phyloP scores from a whole-genome alignment of 2,888 invertebrate species.

The Anodontia alba region DNA sequence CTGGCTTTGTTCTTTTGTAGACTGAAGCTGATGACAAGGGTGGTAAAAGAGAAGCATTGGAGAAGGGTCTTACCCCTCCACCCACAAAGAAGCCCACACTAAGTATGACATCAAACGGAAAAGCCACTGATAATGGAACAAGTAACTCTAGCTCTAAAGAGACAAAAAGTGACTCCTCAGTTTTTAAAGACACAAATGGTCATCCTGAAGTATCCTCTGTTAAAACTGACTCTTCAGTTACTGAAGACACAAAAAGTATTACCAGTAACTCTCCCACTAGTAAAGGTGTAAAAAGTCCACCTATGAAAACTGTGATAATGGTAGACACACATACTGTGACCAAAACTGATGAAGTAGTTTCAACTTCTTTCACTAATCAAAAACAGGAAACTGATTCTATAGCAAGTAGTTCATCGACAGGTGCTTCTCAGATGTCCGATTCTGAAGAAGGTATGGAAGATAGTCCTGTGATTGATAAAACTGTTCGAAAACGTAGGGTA shows the following conservation, averaged over 20 bases:
- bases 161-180: not conserved
- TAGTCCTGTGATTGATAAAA: constrained; percentile 1
- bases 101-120: not conserved
- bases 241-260: not conserved
- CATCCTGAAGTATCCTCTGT: not conserved
- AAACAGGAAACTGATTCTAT: constrained; percentile 37
- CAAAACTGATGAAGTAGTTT: not conserved
- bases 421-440: constrained; percentile 41
- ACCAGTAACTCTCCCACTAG: not conserved
- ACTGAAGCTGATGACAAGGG: not conserved
- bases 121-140: not conserved
- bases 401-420: constrained; percentile 36
- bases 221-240: not conserved
- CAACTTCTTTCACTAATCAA: not conserved
- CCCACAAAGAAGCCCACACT: not conserved
- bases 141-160: not conserved
- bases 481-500: not conserved
- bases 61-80: constrained; percentile 8
- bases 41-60: not conserved
- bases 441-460: constrained; percentile 17
- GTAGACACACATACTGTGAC: constrained; percentile 24
- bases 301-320: constrained; percentile 58
- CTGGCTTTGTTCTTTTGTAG: not conserved
- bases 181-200: not conserved
- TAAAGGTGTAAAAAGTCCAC: not conserved